These are phyloP conservation scores for Meiosimyza decipiens DNA, from an alignment of 2,888 invertebrate species.

Conservation along the genomic window DNA sequence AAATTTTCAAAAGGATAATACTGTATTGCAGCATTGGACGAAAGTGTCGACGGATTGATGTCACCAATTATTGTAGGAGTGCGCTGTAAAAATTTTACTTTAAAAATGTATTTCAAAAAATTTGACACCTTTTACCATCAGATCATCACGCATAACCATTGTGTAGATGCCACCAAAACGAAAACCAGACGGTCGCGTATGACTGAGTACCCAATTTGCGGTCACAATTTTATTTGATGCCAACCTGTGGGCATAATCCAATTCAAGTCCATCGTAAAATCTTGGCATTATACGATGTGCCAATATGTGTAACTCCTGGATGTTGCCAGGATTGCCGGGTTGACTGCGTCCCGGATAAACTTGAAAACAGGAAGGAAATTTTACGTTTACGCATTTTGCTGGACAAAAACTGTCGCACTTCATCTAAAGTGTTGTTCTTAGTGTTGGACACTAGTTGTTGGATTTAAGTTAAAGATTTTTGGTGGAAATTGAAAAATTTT, in stretches of 20 bases:
- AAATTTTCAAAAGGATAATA: conserved; percentile 59
- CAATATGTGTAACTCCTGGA: conserved; percentile 60
- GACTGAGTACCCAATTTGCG: conserved; percentile 61
- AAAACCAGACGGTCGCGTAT: conserved; percentile 61
- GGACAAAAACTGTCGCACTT: conserved; percentile 48
- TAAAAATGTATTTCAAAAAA: background rate
- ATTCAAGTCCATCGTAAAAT: conserved; percentile 62
- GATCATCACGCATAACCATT: conserved; percentile 52
- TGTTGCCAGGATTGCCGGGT: conserved; percentile 62
- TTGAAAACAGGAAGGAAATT: conserved; percentile 60
- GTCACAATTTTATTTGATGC: conserved; percentile 59
- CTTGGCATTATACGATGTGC: conserved; percentile 64
- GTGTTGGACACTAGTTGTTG: background rate
- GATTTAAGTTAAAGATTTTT: too few relatives aligned
- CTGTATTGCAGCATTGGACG: conserved; percentile 60
- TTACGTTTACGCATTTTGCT: conserved; percentile 45
- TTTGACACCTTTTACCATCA: conserved; percentile 56
- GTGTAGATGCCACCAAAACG: conserved; percentile 64
- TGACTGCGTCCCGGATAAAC: conserved; percentile 52
- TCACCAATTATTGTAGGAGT: conserved; percentile 64
- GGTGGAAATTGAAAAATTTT: too few relatives aligned
- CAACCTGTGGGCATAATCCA: conserved; percentile 58
- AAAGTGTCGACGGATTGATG: conserved; percentile 63
- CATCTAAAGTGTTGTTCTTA: conserved; percentile 36
- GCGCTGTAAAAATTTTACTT: conserved; percentile 47